Percentiles rank a stretch among this genome's conserved stretches.
These are phyloP conservation scores for Drosophila sp. DNA, from an alignment of 1,140 invertebrate species.

Conservation along the genomic window DNA sequence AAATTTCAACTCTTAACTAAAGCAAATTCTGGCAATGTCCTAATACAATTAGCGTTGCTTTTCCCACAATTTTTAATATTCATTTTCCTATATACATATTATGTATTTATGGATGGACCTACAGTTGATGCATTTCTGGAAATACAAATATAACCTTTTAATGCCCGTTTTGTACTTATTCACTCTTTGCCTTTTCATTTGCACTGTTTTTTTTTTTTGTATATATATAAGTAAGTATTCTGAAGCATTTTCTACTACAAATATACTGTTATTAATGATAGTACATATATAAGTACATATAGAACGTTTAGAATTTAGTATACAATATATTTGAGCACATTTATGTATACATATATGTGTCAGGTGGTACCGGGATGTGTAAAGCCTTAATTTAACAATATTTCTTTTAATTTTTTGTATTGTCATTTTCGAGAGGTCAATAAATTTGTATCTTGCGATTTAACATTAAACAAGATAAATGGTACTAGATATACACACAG, in stretches of 20 bases:
- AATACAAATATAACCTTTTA: conserved; percentile 34
- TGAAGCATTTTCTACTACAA: conserved; percentile 48
- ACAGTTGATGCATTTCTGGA: conserved; percentile 22
- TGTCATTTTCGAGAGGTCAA: conserved; percentile 74
- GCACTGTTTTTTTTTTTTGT: conserved; percentile 2
- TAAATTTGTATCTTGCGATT: conserved; percentile 57
- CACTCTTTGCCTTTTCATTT: conserved; percentile 4
- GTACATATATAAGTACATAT: conserved; percentile 36
- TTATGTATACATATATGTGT: conserved; percentile 33
- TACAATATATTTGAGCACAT: conserved; percentile 26
- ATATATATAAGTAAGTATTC: conserved; percentile 32
- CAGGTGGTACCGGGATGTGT: conserved; percentile 58
- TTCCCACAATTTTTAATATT: conserved; percentile 15
- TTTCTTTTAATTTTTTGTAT: conserved; percentile 51
- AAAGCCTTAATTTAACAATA: conserved; percentile 37
- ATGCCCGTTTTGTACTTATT: conserved; percentile 7
- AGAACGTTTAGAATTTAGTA: too few relatives aligned
- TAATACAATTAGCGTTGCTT: conserved; percentile 20
- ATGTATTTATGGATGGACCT: conserved; percentile 25
- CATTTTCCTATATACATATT: conserved; percentile 9
- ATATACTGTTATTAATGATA: conserved; percentile 45
- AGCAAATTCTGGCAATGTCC: conserved; percentile 9
- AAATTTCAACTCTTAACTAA: conserved; percentile 6
- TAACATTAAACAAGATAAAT: background rate
- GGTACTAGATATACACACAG: too few relatives aligned